Conservation (phyloP, 1,140 invertebrate genomes). For the Philopotamus ludificatus region DNA sequence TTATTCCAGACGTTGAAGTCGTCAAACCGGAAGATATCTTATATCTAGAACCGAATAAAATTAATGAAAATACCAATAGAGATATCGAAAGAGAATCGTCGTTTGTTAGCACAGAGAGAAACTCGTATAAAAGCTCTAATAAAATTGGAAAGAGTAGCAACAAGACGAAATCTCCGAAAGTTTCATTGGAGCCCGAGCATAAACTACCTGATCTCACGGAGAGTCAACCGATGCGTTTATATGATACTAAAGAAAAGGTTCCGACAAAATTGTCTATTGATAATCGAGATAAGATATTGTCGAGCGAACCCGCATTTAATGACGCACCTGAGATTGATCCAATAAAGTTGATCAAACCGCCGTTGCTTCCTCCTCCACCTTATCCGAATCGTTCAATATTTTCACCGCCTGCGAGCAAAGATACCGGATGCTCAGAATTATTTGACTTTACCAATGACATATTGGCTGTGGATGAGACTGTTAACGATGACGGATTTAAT, state of each 20-base stretch:
- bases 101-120: no score
- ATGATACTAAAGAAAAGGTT: slow-evolving; percentile 45
- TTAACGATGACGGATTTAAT: slow-evolving; percentile 63
- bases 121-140: no score
- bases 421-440: slow-evolving; percentile 58
- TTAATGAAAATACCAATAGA: no score
- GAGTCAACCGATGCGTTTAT: slow-evolving; percentile 27
- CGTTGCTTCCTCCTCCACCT: slow-evolving; percentile 33
- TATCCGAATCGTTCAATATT: slow-evolving; percentile 66
- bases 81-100: no score
- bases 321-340: slow-evolving; percentile 30
- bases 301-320: slow-evolving; percentile 26
- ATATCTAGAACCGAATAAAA: no score
- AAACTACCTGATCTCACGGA: slow-evolving; percentile 36
- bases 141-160: slow-evolving; percentile 20
- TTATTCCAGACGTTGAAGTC: no score
- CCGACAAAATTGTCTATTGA: slow-evolving; percentile 52
- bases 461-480: slow-evolving; percentile 60
- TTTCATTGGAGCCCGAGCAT: slow-evolving; percentile 51
- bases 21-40: no score
- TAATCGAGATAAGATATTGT: no score
- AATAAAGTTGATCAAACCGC: slow-evolving; percentile 34
- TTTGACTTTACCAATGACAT: slow-evolving; percentile 70
- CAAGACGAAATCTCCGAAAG: slow-evolving; percentile 49
- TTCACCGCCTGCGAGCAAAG: slow-evolving; percentile 65